phyloP scores from a whole-genome alignment of 2,797 vertebrate genomes.

The Buceros bicornis region DNA sequence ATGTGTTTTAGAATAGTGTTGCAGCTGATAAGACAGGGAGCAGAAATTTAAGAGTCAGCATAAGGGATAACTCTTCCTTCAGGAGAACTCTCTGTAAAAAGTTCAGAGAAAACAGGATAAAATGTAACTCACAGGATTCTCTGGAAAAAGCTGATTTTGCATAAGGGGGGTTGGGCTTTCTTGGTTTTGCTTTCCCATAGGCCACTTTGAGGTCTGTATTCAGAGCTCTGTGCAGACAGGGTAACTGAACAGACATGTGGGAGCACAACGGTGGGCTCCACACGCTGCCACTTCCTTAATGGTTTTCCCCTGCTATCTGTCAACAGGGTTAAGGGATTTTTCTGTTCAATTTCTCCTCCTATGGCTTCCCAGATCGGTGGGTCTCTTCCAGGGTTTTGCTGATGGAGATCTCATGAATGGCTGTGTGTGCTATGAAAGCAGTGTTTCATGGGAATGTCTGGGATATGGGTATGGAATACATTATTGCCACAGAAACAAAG shows the following conservation, averaged over 20 bases:
- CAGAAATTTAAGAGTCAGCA: not conserved
- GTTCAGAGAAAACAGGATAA: not conserved
- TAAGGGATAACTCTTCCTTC: not conserved
- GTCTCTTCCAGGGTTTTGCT: not conserved
- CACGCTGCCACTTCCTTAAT: not conserved
- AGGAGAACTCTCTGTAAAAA: not conserved
- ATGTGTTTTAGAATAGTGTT: not conserved
- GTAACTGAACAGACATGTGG: accelerated
- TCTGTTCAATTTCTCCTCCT: not conserved
- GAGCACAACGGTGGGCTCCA: not conserved
- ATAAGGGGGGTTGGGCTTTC: not conserved
- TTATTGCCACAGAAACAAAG: not conserved
- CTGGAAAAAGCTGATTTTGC: not conserved
- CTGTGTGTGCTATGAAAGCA: not conserved
- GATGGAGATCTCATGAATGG: not conserved
- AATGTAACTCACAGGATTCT: not conserved
- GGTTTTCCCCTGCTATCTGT: not conserved
- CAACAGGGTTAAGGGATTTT: not conserved
- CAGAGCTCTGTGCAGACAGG: not conserved
- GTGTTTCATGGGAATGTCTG: not conserved
- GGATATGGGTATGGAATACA: not conserved
- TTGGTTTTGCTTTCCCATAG: not conserved
- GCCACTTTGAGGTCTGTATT: not conserved
- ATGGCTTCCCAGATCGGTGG: not conserved
- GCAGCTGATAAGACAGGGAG: not conserved